Percentiles rank a stretch among this genome's conserved stretches.
phyloP scores from a whole-genome alignment of 1,140 invertebrate genomes.

The Eulimnadia texana region DNA sequence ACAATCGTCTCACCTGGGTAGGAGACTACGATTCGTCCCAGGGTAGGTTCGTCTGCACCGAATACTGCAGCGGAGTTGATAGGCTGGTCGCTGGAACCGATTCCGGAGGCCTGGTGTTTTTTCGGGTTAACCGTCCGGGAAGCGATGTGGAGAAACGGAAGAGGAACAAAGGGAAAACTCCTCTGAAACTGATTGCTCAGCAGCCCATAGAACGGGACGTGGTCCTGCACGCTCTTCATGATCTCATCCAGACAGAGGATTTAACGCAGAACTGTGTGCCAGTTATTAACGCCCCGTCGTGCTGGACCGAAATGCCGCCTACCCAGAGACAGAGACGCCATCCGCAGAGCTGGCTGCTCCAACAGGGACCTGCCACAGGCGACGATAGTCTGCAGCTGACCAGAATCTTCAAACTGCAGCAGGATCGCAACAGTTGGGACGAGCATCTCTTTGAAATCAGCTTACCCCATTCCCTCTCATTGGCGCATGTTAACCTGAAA shows the following conservation, averaged over 20 bases:
- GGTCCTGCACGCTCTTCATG: conserved; percentile 41
- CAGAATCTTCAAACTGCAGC: conserved; percentile 68
- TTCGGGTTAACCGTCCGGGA: conserved; percentile 25
- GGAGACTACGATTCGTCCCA: neutral
- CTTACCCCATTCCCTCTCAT: conserved; percentile 48
- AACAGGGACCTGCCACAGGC: conserved; percentile 28
- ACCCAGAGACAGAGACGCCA: conserved; percentile 70
- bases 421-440: conserved; percentile 74
- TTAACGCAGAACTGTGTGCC: conserved; percentile 29
- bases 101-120: conserved; percentile 65
- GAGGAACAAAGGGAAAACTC: conserved; percentile 10
- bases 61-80: conserved; percentile 42
- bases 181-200: conserved; percentile 37
- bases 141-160: conserved; percentile 12
- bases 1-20: conserved; percentile 25
- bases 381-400: conserved; percentile 50
- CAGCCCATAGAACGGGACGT: conserved; percentile 33
- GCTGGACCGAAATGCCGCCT: conserved; percentile 77
- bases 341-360: conserved; percentile 54
- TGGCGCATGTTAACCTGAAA: conserved; percentile 75
- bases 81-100: conserved; percentile 65
- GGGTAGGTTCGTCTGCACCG: neutral
- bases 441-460: conserved; percentile 82
- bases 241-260: conserved; percentile 47
- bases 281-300: conserved; percentile 16